Evolutionary conservation across 2,797 vertebrate species (phyloP), one percentile per base, ranked within the genome.

Genomic region (Schizopygopsis malacanthus): DNA sequence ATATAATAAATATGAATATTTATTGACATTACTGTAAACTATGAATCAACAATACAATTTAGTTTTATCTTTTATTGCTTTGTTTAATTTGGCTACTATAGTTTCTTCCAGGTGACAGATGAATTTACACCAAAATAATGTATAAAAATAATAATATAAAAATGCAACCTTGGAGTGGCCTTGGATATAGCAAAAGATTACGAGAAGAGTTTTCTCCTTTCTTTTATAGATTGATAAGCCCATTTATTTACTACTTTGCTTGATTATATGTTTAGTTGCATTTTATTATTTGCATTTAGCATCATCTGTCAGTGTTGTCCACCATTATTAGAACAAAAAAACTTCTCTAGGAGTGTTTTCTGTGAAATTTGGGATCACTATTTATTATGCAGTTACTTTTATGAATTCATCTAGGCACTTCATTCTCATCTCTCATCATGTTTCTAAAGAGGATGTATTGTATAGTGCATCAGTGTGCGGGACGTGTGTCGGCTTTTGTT

Each of bases 381-480:
- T 78, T 16, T 77, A 52, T 33, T 28, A 56, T 71, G 47, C 18
- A 33, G 20, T 79, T n/a, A 28, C 22, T 47, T 84, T 84, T 47
- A 41, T 41, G 47, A 71, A 70, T 61, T n/a, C 3, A 59, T 70
- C 7, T 45, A 59, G 20, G 65, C 33, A 50, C 33, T 45, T 39
- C 13, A 50, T 83, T 22, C 41, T 79, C 33, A 9, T 52, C 9
- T 73, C 71, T 56, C 10, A 41, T 28, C 47, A 41, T 78, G 15
- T 54, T 78, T 59, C 15, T 61, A 33, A 73, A 25, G 25, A 73
- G 61, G 69, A 54, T 0, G 4, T 70, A n/a, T 56, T 75, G 41
- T 78, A 12, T 22, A 45, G 43, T 13, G 16, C 63, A 37, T 56
- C 22, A 73, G 75, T 56, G 43, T 83, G 54, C 13, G 22, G 75